Evolutionary conservation across 2,888 invertebrate genomes (phyloP), one percentile per base, ranked within the genome.

Genomic region (Mesorhabditis sp.): DNA sequence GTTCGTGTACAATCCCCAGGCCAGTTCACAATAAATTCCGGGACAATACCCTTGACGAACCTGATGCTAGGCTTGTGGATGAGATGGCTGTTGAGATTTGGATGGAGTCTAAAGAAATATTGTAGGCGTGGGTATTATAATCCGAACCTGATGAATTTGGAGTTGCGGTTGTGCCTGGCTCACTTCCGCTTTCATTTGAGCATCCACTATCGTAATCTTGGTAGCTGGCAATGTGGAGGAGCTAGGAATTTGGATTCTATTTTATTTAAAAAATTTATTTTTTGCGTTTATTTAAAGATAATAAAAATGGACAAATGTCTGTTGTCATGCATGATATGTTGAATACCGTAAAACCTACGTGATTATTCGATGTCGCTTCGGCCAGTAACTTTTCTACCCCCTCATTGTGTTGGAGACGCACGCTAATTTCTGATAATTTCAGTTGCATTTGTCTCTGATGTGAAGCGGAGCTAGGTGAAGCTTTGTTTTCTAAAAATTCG

Each of bases 401-500:
- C 72, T 86, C 84, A 74, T 87, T 87, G 69, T 86, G 84, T 63
- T 86, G 86, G 28, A 87, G 76, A n/a, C 87, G 73, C 63, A 85
- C 84, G 70, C 86, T 85, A 4, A 87, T 83, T 67, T 87, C 86
- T 5, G 83, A 80, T 28, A 86, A 73, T 13, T 81, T 81, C 70
- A 86, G 77, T 68, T 85, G 86, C 83, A 87, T 82, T 66, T 86
- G 80, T 42, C 86, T 72, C 68, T 87, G 87, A 73, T 87, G 87
- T 68, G 86, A 86, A 10, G 85, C 85, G 43, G 81, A 79, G 4
- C 82, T 83, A 10, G 86, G 86, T 41, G 84, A 75, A 58, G 70
- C 62, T 50, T 62, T 61, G 65, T n/a, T 62, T 62, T 67, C 67
- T 67, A 5, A 62, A 67, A n/a, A 42, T 43, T 15, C 2, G 10